Evolutionary conservation across 2,888 invertebrate genomes (phyloP), one percentile per base, ranked within the genome.

Genomic region (Napeogenes inachia): DNA sequence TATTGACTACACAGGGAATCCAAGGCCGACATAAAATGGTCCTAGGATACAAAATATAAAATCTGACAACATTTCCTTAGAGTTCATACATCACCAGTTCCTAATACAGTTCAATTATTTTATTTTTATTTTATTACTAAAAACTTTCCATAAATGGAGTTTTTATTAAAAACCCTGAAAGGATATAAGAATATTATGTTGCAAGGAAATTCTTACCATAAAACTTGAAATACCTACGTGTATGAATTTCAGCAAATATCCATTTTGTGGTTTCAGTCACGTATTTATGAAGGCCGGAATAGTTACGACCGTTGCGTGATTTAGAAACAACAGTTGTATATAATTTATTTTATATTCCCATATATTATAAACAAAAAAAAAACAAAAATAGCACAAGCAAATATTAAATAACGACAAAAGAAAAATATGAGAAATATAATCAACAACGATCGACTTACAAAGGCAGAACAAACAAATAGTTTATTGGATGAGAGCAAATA

Each of bases 401-500:
- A 50, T 47, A 47, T 47, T 47, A 13, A 47, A 21, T 30, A 50
- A 30, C 42, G 30, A 30, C 50, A 30, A 50, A 6, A 30, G 30
- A 8, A 12, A 10, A 4, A 50, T 50, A 50, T 50, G 30, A 50
- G 30, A 50, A 50, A 50, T 50, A 30, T 50, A 21, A 50, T 50
- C 50, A 50, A 50, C 50, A 30, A 30, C 8, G 50, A 30, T 30
- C 30, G 10, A 10, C 50, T 30, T 30, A 50, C 30, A 50, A 30
- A 30, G 50, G 42, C 42, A 50, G 30, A 21, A 50, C 50, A 30
- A 50, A 50, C 30, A 50, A 50, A 8, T 50, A 30, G 50, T 21
- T 50, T 50, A 30, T 50, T 50, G 30, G 12, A 50, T 50, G 50
- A 50, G 30, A 50, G 30, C 50, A 50, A 50, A 50, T 50, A 50